Evolutionary conservation across 37 sponge, comb jelly and placozoan genomes (phyloP).

Genomic region (Chondrilla cf. caribensis): DNA sequence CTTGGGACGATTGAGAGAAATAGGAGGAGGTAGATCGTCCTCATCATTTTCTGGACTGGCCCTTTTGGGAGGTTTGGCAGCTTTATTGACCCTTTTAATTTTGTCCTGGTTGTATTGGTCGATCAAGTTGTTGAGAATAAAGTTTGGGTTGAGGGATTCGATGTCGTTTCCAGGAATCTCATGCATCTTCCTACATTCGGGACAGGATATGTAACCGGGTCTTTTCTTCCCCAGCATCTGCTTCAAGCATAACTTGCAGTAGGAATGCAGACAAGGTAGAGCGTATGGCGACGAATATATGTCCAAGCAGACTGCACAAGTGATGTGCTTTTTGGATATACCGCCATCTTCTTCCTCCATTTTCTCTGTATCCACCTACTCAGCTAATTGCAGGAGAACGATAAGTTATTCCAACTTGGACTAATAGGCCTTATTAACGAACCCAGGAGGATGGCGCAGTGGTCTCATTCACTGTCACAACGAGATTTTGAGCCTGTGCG

Average conservation of each 20-base stretch:
- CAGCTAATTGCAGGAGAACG: not conserved
- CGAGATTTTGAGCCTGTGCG: constrained; percentile 72
- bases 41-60: not conserved
- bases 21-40: not conserved
- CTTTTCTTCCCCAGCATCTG: not conserved
- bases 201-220: not conserved
- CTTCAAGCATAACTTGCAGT: constrained; percentile 11
- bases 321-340: not conserved
- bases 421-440: not conserved
- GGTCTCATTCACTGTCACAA: constrained; percentile 15
- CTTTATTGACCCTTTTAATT: not conserved
- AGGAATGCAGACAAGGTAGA: constrained; percentile 1
- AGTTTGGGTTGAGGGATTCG: not conserved
- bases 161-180: not conserved
- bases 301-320: constrained; percentile 24
- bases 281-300: not conserved
- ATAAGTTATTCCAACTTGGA: too few relatives aligned
- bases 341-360: constrained; percentile 1
- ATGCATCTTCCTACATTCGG: not conserved
- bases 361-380: not conserved
- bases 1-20: not conserved
- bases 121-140: not conserved
- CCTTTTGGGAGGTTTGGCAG: not conserved
- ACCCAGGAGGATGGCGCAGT: constrained; percentile 1
- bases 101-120: not conserved